A percentile compares a stretch with the other conserved stretches of the same genome.
Conservation (phyloP, 2,113 vertebrate species). For the Alouatta palliata region DNA sequence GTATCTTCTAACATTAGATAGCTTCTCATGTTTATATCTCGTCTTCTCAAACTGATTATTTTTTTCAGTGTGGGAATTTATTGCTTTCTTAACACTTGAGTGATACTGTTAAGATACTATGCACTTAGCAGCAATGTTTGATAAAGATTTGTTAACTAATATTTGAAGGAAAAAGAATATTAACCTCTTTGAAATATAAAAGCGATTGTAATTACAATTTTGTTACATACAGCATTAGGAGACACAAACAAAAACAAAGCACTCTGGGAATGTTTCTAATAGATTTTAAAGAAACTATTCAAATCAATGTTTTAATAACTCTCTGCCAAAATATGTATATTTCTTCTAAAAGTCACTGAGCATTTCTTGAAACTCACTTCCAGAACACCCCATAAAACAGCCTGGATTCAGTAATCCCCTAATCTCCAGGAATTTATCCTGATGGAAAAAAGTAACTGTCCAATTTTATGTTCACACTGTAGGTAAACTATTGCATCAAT, state of each 20-base stretch:
- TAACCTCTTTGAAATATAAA: background rate
- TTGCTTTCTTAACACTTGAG: background rate
- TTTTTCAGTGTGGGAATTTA: background rate
- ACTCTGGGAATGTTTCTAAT: background rate
- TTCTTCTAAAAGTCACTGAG: background rate
- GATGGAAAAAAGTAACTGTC: background rate
- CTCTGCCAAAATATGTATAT: background rate
- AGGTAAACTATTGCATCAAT: background rate
- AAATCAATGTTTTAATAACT: background rate
- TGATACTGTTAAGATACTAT: background rate
- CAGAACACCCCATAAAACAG: background rate
- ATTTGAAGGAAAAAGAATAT: background rate
- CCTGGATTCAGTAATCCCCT: background rate
- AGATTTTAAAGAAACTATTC: background rate
- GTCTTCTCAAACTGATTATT: background rate
- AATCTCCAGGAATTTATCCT: background rate
- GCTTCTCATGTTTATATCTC: background rate
- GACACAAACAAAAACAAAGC: background rate
- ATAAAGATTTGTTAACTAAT: background rate
- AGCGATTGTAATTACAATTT: background rate
- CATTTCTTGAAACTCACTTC: slow-evolving; percentile 24
- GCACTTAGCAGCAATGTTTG: background rate
- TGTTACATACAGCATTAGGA: background rate
- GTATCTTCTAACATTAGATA: background rate
- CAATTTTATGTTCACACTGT: background rate